These are phyloP conservation scores for Brachylomia viminalis DNA, from an alignment of 2,888 invertebrate species.

Conservation along the genomic window DNA sequence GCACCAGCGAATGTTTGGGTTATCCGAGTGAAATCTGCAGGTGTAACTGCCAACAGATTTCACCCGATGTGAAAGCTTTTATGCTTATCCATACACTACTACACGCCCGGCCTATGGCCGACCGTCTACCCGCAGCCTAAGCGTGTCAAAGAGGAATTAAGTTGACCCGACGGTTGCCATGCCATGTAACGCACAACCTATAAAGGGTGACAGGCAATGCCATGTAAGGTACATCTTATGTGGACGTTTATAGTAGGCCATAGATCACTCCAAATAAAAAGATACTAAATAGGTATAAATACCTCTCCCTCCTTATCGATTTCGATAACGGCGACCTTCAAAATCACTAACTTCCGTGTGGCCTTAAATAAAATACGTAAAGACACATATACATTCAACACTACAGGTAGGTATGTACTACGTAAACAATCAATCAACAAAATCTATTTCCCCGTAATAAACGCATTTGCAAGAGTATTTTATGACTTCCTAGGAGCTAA, in stretches of 20 bases:
- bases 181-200: neutral
- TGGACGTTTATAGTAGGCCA: too few relatives aligned
- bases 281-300: neutral
- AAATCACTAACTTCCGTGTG: too few relatives aligned
- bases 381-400: neutral
- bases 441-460: conserved; percentile 41
- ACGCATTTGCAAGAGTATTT: conserved; percentile 23
- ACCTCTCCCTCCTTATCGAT: too few relatives aligned
- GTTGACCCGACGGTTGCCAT: neutral
- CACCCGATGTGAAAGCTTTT: conserved; percentile 5
- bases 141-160: neutral
- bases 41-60: too few relatives aligned
- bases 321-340: neutral
- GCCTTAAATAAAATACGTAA: neutral
- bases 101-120: too few relatives aligned
- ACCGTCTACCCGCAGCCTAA: neutral
- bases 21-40: neutral
- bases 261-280: neutral
- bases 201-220: neutral
- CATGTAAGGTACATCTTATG: neutral
- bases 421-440: conserved; percentile 48
- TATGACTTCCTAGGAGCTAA: conserved; percentile 47
- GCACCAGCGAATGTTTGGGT: neutral
- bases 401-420: neutral
- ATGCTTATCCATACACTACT: neutral